Base-by-base conservation (phyloP, 1,140 invertebrate species). In the Camponotus vicinus region DNA sequence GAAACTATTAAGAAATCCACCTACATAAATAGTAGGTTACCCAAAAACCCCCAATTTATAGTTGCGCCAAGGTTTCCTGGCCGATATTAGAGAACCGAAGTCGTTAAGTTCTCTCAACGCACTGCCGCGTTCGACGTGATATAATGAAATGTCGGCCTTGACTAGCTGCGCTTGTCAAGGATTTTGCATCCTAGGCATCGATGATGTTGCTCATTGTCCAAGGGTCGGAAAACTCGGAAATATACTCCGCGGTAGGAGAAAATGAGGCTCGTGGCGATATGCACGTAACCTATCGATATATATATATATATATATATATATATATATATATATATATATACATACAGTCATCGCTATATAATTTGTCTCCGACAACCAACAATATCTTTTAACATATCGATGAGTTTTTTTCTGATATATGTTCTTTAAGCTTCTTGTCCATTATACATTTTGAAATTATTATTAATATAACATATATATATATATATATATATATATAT, bases 161-260 rank as follows among this genome's bases (percentile, higher is more conserved):
- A 55, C 64, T 64, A 52, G 52, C 21, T 57, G 8, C 15, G 13
- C 79, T 82, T 57, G 37, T 61, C 80, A 59, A 73, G 57, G 80
- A 86, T 75, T 52, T 76, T 27, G 67, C 27, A n/a, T 89, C 86
- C 82, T 63, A 80, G 52, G 27, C 45, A 1, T 45, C 8, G 32
- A 52, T 59, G 67, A 85, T 70, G 59, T 82, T 69, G 67, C 40
- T n/a, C 42, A 80, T 67, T 55, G 87, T 86, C n/a, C 69, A 55
- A 69, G 76, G 49, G 84, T 77, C 87, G 87, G 76, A 73, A 88
- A 89, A 86, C 88, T 89, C 70, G 87, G 87, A 86, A 88, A 70
- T 49, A 61, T 49, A 64, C 79, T 57, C 55, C n/a, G 55, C 7
- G 21, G 76, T 37, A 57, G 75, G 83, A 69, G 55, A 15, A 59